Evolutionary conservation across 1,140 invertebrate species (phyloP), one percentile per base, ranked within the genome.

Genomic region (Leptonema lineaticorne): DNA sequence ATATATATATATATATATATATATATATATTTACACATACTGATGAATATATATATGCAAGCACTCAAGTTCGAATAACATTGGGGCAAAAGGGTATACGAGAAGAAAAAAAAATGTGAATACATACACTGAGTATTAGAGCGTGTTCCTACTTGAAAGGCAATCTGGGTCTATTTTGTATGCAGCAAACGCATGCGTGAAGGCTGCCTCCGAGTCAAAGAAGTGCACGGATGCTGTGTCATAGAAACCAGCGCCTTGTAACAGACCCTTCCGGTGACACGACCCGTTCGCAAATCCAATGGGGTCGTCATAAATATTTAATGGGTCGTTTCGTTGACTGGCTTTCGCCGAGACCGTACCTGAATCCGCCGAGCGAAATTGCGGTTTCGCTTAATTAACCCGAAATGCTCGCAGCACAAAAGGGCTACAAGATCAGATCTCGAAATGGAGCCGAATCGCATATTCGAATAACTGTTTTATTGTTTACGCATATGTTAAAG

Each of bases 151-250:
- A 71, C 69, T 71, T 65, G 69, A 71, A 68, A 71, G 69, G 46
- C 66, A 71, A 71, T 71, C 69, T 71, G 62, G 27, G 33, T 41
- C 33, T 66, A 71, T 71, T 71, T 65, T 64, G 69, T 71, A 71
- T 71, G 69, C 69, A 71, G 56, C 29, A 20, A n/a, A n/a, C 27
- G 67, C 58, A 59, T 59, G 66, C 22, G 24, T 26, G 14, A 9
- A 26, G n/a, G n/a, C n/a, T 6, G 53, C 53, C 5, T 26, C 16
- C 18, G 2, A 16, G 14, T 64, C 62, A 64, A 64, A 64, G 62
- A 64, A 64, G 50, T 64, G 62, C 45, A 33, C 24, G 27, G 45
- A 53, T 24, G 2, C n/a, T n/a, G n/a, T n/a, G n/a, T n/a, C n/a
- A n/a, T n/a, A n/a, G n/a, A n/a, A n/a, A n/a, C n/a, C n/a, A n/a